Evolutionary conservation across 2,113 vertebrate species (phyloP), one percentile per base, ranked within the genome.

Genomic region (Apus apus): DNA sequence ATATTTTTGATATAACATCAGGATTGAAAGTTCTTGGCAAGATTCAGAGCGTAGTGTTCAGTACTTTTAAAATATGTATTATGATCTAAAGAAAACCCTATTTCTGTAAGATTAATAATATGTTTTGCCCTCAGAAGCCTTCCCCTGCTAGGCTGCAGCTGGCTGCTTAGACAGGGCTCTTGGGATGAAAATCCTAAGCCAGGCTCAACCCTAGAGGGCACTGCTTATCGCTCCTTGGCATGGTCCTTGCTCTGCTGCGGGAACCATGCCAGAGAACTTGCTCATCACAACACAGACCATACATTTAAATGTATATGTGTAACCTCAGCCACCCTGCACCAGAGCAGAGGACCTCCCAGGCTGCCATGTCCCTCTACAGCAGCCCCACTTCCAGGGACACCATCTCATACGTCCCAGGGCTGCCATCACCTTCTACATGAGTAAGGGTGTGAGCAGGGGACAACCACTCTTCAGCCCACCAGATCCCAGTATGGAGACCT

Each of bases 131-230:
- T 46, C 9, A 3, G 85, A 58, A 75, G 17, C 10, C 46, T 73
- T 20, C 45, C 71, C 73, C 7, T 0, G 0, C 67, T 13, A 50
- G 56, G 73, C 67, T 84, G 88, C 2, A 4, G 56, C 81, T 64
- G 38, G 34, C 45, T 9, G 80, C 71, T 68, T 15, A 60, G 70
- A 5, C 34, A 61, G 43, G 36, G 22, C 80, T 87, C 54, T 15
- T 25, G 15, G 2, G 18, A 46, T 11, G 73, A 48, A 57, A 65
- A 45, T 25, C 72, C 57, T 8, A 68, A 75, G 93, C 70, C 86
- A 57, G 77, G 80, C 89, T 92, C 87, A 95, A 91, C 96, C 96
- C 94, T 97, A 97, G 96, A 92, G 95, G 97, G 96, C 95, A 97
- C 93, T 96, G 95, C 80, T 95, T 80, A 91, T 86, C 89, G 0